Conservation (phyloP, 2,888 invertebrate species). For the Mythimna lalbum region DNA sequence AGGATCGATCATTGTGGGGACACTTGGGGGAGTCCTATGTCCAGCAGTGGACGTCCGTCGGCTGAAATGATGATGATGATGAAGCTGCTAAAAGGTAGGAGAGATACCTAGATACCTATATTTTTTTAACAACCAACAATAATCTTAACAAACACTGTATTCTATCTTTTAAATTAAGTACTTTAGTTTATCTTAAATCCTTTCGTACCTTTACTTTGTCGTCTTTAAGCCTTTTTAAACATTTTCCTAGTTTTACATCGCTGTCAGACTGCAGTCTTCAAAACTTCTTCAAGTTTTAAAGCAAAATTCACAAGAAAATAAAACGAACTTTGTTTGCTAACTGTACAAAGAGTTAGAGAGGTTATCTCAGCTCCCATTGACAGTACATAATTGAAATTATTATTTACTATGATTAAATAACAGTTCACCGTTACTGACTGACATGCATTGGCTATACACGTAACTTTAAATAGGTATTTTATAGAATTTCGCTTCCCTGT, state of each 20-base stretch:
- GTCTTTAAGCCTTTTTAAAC: background rate
- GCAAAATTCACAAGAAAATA: slow-evolving; percentile 4
- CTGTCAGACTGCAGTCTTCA: background rate
- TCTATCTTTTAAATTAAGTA: background rate
- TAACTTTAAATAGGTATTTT: slow-evolving; percentile 33
- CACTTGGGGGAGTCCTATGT: too few relatives aligned
- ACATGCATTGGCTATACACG: slow-evolving; percentile 41
- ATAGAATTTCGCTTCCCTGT: slow-evolving; percentile 28
- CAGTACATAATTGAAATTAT: slow-evolving; percentile 86
- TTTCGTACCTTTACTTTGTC: too few relatives aligned
- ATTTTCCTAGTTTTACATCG: background rate
- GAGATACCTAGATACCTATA: too few relatives aligned
- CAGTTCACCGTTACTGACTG: slow-evolving; percentile 45
- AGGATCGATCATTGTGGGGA: too few relatives aligned
- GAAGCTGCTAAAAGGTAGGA: too few relatives aligned
- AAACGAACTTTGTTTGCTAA: slow-evolving; percentile 61
- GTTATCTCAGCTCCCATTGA: slow-evolving; percentile 77
- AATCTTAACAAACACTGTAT: background rate
- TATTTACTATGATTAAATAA: slow-evolving; percentile 84
- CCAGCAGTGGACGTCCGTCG: too few relatives aligned
- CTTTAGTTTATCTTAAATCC: background rate
- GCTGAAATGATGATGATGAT: too few relatives aligned
- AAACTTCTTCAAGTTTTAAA: slow-evolving; percentile 10
- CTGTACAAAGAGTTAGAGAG: slow-evolving; percentile 61
- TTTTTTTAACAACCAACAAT: background rate